Base-by-base conservation (phyloP, 2,888 invertebrate species). In the Myopa tessellatipennis region DNA sequence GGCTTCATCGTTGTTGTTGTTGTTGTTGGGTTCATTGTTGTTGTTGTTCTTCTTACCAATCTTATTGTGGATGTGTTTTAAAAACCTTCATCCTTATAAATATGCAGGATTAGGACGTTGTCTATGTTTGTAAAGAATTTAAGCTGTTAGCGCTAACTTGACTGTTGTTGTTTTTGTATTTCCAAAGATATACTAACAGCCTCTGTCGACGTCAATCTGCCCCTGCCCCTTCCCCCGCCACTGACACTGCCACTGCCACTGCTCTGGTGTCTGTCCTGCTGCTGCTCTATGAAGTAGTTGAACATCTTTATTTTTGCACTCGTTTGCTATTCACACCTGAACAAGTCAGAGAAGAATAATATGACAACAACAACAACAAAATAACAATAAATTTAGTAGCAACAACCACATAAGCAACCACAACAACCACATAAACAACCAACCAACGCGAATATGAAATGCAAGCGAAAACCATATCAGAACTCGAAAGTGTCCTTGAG, bases 401-500 rank as follows among this genome's bases (percentile, higher is more conserved):
- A 73, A 73, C 12, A 26, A 50, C 34, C 61, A 50, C 61, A 73
- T 50, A 45, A 45, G 34, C 8, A 40, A 36, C 26, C 40, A 61
- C 16, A 40, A 45, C 34, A 58, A 72, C 72, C 58, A 40, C 72
- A n/a, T 36, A 38, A 72, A 60, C 69, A 50, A 50, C 50, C 16
- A 26, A 72, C 26, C 26, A 26, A 26, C 69, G 26, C 18, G 72
- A n/a, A 38, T 78, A 77, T 79, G 79, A 79, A 80, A 80, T 79
- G 79, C 80, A 81, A 79, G 79, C 75, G 55, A 55, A 2, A 55
- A 4, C 26, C 5, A 55, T n/a, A 16, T 4, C 55, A 55, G n/a
- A 79, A 36, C 38, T 55, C 45, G 45, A 7, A 72, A 72, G 77
- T 81, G 82, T 82, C 82, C 82, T 82, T 82, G 82, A 81, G 80